phyloP scores from a whole-genome alignment of 2,888 invertebrate species.

The Chalcosyrphus nemorum region DNA sequence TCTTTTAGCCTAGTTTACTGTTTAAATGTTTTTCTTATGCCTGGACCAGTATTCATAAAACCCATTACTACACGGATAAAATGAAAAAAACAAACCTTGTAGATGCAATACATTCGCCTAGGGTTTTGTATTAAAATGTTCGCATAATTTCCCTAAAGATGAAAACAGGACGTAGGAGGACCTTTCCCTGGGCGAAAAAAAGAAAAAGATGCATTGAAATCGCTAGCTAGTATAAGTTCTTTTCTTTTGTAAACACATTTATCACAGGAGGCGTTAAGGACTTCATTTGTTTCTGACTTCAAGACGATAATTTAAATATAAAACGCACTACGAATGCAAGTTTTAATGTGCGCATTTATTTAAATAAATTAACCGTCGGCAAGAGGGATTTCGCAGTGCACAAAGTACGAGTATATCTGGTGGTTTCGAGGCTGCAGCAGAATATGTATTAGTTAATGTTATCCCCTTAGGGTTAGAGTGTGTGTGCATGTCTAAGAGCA shows the following conservation, averaged over 20 bases:
- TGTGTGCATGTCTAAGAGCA: constrained; percentile 7
- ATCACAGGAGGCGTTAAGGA: constrained; percentile 2
- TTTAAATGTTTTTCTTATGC: constrained; percentile 3
- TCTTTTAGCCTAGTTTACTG: background rate
- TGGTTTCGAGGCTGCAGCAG: constrained; percentile 20
- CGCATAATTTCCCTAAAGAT: constrained; percentile 43
- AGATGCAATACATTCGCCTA: background rate
- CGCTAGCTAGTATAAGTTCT: constrained; percentile 2
- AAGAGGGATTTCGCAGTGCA: constrained; percentile 4
- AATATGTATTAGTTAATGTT: constrained; percentile 35
- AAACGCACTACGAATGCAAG: constrained; percentile 38
- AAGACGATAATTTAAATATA: constrained; percentile 52
- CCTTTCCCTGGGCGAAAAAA: background rate
- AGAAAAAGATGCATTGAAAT: background rate
- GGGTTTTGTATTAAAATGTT: constrained; percentile 30
- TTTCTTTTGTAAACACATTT: constrained; percentile 6
- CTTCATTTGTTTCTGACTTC: constrained; percentile 46
- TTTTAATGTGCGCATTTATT: constrained; percentile 57
- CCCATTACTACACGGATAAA: constrained; percentile 4
- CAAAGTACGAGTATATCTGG: background rate
- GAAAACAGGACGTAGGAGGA: background rate
- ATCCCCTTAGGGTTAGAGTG: background rate
- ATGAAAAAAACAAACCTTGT: background rate
- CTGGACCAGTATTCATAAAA: background rate
- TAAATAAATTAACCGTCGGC: constrained; percentile 54